These are phyloP conservation scores for Eupithecia tripunctaria DNA, from an alignment of 2,888 invertebrate genomes.

Conservation along the genomic window DNA sequence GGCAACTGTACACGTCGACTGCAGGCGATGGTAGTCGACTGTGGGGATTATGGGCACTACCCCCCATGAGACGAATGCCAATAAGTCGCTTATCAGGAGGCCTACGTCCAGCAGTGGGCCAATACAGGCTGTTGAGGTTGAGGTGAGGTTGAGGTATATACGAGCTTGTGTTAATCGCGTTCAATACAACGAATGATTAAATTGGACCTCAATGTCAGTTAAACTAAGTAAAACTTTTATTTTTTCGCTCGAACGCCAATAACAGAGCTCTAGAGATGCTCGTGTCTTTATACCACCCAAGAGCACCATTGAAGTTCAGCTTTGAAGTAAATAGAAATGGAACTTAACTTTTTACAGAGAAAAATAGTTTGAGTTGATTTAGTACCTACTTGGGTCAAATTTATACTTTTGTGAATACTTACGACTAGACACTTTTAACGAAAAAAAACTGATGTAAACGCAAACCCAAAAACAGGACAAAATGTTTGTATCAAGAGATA, in stretches of 20 bases:
- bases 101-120: too few species aligned
- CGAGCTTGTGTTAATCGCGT: not conserved
- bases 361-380: not conserved
- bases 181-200: not conserved
- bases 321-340: not conserved
- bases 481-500: too few species aligned
- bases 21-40: too few species aligned
- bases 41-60: too few species aligned
- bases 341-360: not conserved
- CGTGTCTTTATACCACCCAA: not conserved
- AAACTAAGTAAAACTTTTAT: not conserved
- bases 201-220: not conserved
- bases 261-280: not conserved
- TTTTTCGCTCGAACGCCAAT: not conserved
- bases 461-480: too few species aligned
- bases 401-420: not conserved
- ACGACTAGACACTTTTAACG: too few species aligned
- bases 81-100: too few species aligned
- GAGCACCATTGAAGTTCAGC: not conserved
- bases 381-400: not conserved
- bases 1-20: too few species aligned
- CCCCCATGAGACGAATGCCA: too few species aligned
- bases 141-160: too few species aligned
- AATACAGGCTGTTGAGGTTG: too few species aligned
- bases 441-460: not conserved